Percentiles rank a stretch among this genome's conserved stretches.
These are phyloP conservation scores for Rotaria macrura DNA, from an alignment of 2,888 invertebrate species.

Conservation along the genomic window DNA sequence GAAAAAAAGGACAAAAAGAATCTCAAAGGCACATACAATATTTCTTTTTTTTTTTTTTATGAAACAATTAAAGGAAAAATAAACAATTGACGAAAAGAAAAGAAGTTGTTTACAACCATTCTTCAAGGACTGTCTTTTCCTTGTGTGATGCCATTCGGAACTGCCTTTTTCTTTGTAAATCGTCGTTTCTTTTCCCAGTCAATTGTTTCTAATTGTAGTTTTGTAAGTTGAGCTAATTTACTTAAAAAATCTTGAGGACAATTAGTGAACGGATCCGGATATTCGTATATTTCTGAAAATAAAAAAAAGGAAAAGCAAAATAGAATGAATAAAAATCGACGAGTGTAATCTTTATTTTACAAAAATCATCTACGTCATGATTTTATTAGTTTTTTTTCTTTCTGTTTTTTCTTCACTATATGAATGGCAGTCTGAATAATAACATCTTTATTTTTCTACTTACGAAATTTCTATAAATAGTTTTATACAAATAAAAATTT, in stretches of 20 bases:
- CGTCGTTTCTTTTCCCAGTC: constrained; percentile 21
- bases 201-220: constrained; percentile 4
- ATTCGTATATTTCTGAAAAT: not conserved
- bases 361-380: not conserved
- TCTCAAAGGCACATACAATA: not conserved
- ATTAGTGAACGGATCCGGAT: constrained; percentile 11
- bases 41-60: not conserved
- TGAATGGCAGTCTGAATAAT: not conserved
- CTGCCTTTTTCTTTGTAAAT: not conserved
- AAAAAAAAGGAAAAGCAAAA: not conserved
- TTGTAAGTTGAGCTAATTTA: not conserved
- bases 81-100: not conserved
- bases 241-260: not conserved
- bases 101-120: not conserved
- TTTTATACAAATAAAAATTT: not conserved
- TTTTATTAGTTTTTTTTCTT: not conserved
- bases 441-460: not conserved
- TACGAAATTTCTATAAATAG: not conserved
- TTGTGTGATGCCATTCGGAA: not conserved
- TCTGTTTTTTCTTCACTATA: not conserved
- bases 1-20: not conserved
- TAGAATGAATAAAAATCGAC: not conserved
- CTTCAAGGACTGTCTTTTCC: not conserved
- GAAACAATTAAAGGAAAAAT: not conserved
- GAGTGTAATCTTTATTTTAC: not conserved